phyloP scores from a whole-genome alignment of 1,140 invertebrate genomes.

The Monochamus saltuarius region DNA sequence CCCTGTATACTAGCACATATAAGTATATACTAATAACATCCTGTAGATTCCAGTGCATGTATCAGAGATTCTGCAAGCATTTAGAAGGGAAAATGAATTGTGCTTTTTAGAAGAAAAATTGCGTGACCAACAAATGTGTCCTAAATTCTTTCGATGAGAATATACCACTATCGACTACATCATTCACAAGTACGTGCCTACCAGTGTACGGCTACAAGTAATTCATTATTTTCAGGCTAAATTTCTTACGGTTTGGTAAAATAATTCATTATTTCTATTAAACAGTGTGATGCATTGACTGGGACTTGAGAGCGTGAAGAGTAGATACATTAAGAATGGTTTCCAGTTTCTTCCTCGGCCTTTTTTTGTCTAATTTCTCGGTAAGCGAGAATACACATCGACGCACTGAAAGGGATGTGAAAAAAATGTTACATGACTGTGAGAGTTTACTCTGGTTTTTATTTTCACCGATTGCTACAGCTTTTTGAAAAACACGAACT shows the following conservation, averaged over 20 bases:
- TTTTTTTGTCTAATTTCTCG: background rate
- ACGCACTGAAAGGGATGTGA: background rate
- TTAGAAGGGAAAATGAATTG: too few relatives aligned
- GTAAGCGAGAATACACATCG: background rate
- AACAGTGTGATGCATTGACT: constrained; percentile 6
- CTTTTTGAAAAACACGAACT: background rate
- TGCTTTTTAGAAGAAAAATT: too few relatives aligned
- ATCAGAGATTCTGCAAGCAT: too few relatives aligned
- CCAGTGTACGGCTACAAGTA: constrained; percentile 9
- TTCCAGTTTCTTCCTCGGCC: background rate
- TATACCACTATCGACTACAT: constrained; percentile 13
- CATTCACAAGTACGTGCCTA: constrained; percentile 16
- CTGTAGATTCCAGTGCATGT: too few relatives aligned
- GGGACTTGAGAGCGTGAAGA: constrained; percentile 3
- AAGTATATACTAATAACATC: too few relatives aligned
- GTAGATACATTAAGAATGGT: background rate
- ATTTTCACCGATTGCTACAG: background rate
- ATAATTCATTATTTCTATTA: constrained; percentile 10
- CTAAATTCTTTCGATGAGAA: background rate
- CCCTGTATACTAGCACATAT: too few relatives aligned
- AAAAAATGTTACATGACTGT: background rate
- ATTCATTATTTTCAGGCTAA: constrained; percentile 18
- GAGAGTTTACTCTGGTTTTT: background rate
- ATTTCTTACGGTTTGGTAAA: constrained; percentile 11
- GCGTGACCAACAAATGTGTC: too few relatives aligned